phyloP scores from a whole-genome alignment of 2,888 invertebrate species.

The Pristionchus mayeri region DNA sequence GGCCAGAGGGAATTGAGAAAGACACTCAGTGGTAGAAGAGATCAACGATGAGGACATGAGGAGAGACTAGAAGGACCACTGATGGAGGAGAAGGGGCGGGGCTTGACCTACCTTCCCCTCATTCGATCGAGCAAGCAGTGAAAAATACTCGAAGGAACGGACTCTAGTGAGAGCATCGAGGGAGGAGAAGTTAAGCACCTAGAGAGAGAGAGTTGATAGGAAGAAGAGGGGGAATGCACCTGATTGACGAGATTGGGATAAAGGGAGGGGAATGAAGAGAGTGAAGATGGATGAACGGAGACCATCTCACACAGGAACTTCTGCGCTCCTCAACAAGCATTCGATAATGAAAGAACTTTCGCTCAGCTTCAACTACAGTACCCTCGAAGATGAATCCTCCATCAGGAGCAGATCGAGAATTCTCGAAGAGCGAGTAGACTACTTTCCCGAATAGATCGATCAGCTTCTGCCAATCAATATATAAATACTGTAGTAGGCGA shows the following conservation, averaged over 20 bases:
- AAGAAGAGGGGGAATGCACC: neutral
- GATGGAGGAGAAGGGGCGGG: neutral
- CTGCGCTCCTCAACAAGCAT: conserved; percentile 26
- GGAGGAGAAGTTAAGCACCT: conserved; percentile 40
- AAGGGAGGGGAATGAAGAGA: conserved; percentile 16
- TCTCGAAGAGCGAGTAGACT: conserved; percentile 35
- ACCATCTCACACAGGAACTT: conserved; percentile 44
- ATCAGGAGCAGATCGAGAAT: conserved; percentile 21
- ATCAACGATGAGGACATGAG: neutral
- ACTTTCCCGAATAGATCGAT: conserved; percentile 34
- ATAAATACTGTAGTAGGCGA: neutral
- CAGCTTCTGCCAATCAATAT: conserved; percentile 14
- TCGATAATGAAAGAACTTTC: neutral
- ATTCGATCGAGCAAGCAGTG: neutral
- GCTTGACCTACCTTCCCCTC: conserved; percentile 38
- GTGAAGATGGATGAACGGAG: neutral
- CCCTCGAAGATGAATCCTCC: conserved; percentile 45
- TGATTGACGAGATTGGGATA: conserved; percentile 35
- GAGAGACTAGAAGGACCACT: neutral
- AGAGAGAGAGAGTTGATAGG: neutral
- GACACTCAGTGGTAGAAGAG: conserved; percentile 6
- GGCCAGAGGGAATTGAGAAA: conserved; percentile 28
- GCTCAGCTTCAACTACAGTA: neutral
- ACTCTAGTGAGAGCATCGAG: conserved; percentile 44
- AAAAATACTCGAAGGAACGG: conserved; percentile 46